Percentiles rank a stretch among this genome's conserved stretches.
These are phyloP conservation scores for Tokudaia tokunoshimensis DNA, from an alignment of 2,797 vertebrate genomes.

Conservation along the genomic window DNA sequence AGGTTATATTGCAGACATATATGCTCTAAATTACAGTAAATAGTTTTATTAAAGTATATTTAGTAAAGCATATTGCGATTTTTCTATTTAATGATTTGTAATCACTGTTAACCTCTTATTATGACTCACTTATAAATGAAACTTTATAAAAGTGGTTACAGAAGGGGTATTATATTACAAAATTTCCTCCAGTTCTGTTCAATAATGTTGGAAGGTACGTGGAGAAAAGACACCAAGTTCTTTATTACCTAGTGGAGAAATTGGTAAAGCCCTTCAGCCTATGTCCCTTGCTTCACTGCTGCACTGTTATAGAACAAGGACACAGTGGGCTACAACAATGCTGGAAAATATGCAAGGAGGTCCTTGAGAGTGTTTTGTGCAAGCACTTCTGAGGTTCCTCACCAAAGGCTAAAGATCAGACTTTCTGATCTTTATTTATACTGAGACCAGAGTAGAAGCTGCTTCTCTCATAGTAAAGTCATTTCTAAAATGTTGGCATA, in stretches of 20 bases:
- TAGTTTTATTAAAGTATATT: not conserved
- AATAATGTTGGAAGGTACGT: not conserved
- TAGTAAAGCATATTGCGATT: not conserved
- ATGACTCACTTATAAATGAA: not conserved
- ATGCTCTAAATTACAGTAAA: not conserved
- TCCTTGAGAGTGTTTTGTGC: not conserved
- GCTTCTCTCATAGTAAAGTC: not conserved
- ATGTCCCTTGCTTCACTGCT: not conserved
- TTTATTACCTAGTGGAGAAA: not conserved
- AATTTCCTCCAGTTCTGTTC: not conserved
- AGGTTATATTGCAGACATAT: not conserved
- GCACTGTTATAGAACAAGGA: not conserved
- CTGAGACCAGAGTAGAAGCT: not conserved
- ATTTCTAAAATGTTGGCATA: not conserved
- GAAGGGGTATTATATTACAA: not conserved
- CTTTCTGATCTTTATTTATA: not conserved
- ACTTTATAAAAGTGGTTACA: not conserved
- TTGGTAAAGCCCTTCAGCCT: not conserved
- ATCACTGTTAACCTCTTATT: not conserved
- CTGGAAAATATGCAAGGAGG: accelerated
- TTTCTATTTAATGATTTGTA: not conserved
- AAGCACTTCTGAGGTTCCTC: not conserved
- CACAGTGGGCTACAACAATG: not conserved
- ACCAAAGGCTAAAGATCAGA: not conserved
- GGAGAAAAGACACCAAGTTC: not conserved